A percentile compares a stretch with the other conserved stretches of the same genome.
Evolutionary conservation across 2,113 vertebrate species (phyloP).

Genomic region (Paramisgurnus dabryanus): DNA sequence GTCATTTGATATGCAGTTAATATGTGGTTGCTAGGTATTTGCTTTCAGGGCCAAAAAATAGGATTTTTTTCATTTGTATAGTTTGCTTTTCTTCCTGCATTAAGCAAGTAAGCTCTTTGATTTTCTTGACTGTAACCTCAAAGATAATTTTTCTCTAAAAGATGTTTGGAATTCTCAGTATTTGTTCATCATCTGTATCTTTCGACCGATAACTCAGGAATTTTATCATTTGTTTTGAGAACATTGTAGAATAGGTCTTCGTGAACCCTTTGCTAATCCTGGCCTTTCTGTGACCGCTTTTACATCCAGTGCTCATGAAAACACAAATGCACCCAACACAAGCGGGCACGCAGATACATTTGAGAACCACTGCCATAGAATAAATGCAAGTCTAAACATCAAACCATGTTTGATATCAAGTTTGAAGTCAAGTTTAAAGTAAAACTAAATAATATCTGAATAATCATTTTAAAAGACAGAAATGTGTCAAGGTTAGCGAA

Average conservation of each 20-base stretch:
- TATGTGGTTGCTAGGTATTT: neutral
- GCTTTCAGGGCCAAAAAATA: too few species aligned
- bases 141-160: neutral
- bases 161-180: conserved; percentile 1
- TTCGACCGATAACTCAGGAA: conserved; percentile 15
- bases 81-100: too few species aligned
- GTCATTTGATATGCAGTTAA: neutral
- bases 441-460: too few species aligned
- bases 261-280: neutral
- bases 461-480: too few species aligned
- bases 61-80: too few species aligned
- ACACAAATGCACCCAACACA: neutral
- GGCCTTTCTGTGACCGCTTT: neutral
- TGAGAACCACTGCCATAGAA: neutral
- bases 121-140: neutral
- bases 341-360: too few species aligned
- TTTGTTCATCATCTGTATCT: conserved; percentile 11
- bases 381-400: neutral
- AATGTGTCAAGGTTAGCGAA: too few species aligned
- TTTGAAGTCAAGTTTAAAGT: too few species aligned
- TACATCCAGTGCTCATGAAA: neutral
- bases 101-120: neutral
- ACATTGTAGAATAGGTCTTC: conserved; percentile 15
- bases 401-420: too few species aligned
- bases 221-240: conserved; percentile 30